Percentiles rank a stretch among this genome's conserved stretches.
These are phyloP conservation scores for Drosophila eohydei DNA, from an alignment of 2,888 invertebrate genomes.

Conservation along the genomic window DNA sequence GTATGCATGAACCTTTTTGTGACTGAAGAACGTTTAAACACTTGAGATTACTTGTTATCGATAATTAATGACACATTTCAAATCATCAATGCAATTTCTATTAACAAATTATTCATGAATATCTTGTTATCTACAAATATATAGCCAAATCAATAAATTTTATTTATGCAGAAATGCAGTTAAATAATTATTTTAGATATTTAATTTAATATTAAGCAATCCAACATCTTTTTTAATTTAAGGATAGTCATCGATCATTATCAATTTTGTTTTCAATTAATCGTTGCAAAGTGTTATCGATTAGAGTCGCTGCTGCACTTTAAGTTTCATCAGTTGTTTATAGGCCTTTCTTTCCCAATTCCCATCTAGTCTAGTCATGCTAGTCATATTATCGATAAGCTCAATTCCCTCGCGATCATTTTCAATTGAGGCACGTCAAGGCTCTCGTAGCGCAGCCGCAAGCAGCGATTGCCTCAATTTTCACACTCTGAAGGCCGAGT, in stretches of 20 bases:
- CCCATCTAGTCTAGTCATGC: background rate
- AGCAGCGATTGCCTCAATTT: conserved; percentile 70
- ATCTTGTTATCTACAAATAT: background rate
- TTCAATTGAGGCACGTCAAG: conserved; percentile 55
- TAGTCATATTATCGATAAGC: background rate
- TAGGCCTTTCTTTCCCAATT: background rate
- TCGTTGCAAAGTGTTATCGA: background rate
- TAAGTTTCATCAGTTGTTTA: background rate
- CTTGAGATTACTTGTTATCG: background rate
- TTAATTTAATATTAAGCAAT: background rate
- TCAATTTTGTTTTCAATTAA: background rate
- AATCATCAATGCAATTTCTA: background rate
- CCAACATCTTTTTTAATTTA: background rate
- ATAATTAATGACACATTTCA: background rate
- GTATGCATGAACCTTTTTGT: background rate
- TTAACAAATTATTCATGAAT: background rate
- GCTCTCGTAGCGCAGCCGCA: conserved; percentile 32
- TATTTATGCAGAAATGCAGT: background rate
- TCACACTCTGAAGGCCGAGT: conserved; percentile 74
- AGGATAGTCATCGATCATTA: conserved; percentile 5
- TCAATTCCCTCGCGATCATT: conserved; percentile 1
- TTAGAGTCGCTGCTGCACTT: background rate
- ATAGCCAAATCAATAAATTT: background rate
- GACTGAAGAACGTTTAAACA: background rate
- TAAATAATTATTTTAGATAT: background rate